Conservation (phyloP, 2,797 vertebrate species). For the Delichon dasypus region DNA sequence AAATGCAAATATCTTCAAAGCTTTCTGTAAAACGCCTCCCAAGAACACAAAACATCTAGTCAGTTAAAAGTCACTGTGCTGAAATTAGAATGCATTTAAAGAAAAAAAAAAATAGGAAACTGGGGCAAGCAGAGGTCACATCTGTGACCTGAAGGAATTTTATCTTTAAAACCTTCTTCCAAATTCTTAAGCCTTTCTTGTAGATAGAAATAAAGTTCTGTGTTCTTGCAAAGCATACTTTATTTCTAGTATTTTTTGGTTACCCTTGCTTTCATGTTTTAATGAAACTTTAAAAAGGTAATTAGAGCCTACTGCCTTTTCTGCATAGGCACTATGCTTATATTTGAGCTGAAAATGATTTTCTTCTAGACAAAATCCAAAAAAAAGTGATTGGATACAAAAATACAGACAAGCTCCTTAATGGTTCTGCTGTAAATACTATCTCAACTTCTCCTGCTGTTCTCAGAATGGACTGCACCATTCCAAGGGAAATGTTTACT, state of each 20-base stretch:
- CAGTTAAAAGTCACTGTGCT: background rate
- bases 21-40: background rate
- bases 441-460: background rate
- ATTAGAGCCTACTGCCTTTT: background rate
- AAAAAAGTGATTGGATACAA: background rate
- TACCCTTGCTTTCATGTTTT: background rate
- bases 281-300: background rate
- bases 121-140: background rate
- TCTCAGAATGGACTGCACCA: background rate
- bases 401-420: background rate
- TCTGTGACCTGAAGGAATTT: background rate
- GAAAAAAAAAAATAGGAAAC: background rate
- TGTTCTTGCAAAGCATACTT: background rate
- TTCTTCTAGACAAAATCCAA: background rate
- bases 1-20: background rate
- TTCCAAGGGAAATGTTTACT: background rate
- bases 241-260: background rate
- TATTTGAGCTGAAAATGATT: background rate
- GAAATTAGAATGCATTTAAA: background rate
- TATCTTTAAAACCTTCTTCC: background rate
- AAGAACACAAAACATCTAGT: background rate
- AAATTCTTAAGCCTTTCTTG: background rate
- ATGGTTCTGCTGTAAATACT: background rate
- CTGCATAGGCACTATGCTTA: background rate
- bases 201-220: background rate